These are phyloP conservation scores for Fopius arisanus DNA, from an alignment of 1,140 invertebrate species.

Conservation along the genomic window DNA sequence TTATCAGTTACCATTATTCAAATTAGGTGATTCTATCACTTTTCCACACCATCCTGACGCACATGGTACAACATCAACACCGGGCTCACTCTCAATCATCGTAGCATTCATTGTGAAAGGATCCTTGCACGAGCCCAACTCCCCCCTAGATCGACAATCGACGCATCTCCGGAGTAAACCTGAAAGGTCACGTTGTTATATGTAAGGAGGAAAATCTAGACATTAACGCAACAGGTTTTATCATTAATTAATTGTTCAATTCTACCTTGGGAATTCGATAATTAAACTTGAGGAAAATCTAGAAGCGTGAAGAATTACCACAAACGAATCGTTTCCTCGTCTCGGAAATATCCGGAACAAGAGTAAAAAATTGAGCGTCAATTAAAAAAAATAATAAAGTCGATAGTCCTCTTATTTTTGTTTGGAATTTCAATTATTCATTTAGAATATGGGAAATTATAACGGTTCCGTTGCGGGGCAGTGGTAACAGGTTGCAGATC, in stretches of 20 bases:
- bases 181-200: slow-evolving; percentile 42
- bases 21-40: slow-evolving; percentile 80
- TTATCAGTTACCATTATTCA: slow-evolving; percentile 59
- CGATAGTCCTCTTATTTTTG: too few relatives aligned
- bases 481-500: not conserved
- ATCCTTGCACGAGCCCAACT: slow-evolving; percentile 88
- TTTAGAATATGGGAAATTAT: not conserved
- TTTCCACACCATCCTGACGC: slow-evolving; percentile 94
- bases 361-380: too few relatives aligned
- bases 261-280: too few relatives aligned
- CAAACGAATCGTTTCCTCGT: too few relatives aligned
- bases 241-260: too few relatives aligned
- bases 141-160: slow-evolving; percentile 85
- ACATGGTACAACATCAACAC: slow-evolving; percentile 81
- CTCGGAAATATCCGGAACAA: too few relatives aligned
- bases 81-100: slow-evolving; percentile 71
- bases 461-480: not conserved
- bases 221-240: not conserved
- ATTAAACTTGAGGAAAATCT: too few relatives aligned
- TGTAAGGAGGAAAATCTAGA: not conserved
- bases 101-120: slow-evolving; percentile 82
- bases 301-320: too few relatives aligned
- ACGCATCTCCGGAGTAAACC: slow-evolving; percentile 75
- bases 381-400: too few relatives aligned
- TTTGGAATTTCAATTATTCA: too few relatives aligned